Evolutionary conservation across 2,797 vertebrate species (phyloP), one percentile per base, ranked within the genome.

Genomic region (Clarias pachynema): DNA sequence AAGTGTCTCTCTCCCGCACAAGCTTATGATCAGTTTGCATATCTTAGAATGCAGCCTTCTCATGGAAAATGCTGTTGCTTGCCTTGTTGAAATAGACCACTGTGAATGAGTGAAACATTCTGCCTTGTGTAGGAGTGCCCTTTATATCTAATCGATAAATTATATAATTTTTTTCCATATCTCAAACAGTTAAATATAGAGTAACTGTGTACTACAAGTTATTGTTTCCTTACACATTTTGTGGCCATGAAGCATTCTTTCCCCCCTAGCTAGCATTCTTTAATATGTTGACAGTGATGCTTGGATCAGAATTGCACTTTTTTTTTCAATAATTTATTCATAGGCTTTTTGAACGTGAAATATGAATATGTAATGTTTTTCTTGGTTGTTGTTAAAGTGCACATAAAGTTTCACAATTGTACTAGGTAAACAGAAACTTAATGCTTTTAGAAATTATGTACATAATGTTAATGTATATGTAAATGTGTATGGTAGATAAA

Each of bases 61-160:
- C 63, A 14, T 62, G 62, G 8, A 81, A 65, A 81, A 53, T 62
- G 20, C 15, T 53, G 79, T 49, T 81, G 60, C 65, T 65, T 49
- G 14, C 60, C 24, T n/a, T 49, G n/a, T 15, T 81, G 9, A 37
- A 57, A 69, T 26, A 69, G 37, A 26, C 49, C 49, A 57, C 0
- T 37, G 29, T 29, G 2, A 20, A 57, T 56, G 16, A 3, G 0
- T 65, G 24, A 53, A 49, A 80, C 60, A 26, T 49, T 16, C 4
- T 80, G 16, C n/a, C 65, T 65, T 57, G 22, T 68, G 44, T 81
- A 49, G 44, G 26, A 57, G 79, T 69, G 44, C 20, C 49, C n/a
- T 53, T 66, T 81, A 81, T 53, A 14, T 53, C 79, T 53, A 81
- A 31, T 16, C 6, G 8, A 65, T 65, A 49, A 80, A 63, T 63